phyloP scores from a whole-genome alignment of 2,797 vertebrate species.

The Halcyon smyrnensis region DNA sequence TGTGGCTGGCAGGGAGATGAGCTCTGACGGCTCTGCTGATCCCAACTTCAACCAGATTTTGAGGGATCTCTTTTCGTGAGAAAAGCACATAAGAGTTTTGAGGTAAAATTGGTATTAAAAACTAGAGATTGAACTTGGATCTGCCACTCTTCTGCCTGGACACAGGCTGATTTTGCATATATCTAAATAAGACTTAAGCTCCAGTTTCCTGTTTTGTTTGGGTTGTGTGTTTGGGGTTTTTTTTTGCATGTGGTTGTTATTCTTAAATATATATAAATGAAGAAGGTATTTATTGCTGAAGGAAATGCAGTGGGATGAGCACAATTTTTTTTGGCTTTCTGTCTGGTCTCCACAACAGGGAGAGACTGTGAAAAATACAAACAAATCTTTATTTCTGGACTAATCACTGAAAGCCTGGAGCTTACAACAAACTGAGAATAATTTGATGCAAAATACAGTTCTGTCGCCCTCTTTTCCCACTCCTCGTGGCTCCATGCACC shows the following conservation, averaged over 20 bases:
- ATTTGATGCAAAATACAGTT: slow-evolving; percentile 27
- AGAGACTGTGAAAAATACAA: slow-evolving; percentile 57
- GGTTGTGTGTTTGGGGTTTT: background rate
- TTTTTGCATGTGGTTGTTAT: background rate
- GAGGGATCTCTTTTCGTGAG: background rate
- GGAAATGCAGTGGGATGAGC: slow-evolving; percentile 11
- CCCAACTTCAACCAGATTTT: background rate
- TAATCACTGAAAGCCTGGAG: slow-evolving; percentile 35
- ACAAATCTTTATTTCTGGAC: slow-evolving; percentile 63
- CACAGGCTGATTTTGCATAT: background rate
- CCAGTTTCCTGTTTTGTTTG: background rate
- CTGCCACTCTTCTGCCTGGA: background rate
- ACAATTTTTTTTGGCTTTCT: slow-evolving; percentile 13
- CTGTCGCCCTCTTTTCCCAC: slow-evolving; percentile 19
- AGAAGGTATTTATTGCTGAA: slow-evolving; percentile 48
- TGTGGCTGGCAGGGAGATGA: background rate
- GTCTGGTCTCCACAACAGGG: slow-evolving; percentile 35
- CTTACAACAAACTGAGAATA: slow-evolving; percentile 36
- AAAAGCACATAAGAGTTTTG: background rate
- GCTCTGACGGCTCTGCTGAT: background rate
- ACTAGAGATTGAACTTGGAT: background rate
- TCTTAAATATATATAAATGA: background rate
- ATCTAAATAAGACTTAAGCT: background rate
- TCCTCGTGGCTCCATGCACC: background rate
- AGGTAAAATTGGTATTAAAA: background rate